These are phyloP conservation scores for Xylota segnis DNA, from an alignment of 2,888 invertebrate genomes.

Conservation along the genomic window DNA sequence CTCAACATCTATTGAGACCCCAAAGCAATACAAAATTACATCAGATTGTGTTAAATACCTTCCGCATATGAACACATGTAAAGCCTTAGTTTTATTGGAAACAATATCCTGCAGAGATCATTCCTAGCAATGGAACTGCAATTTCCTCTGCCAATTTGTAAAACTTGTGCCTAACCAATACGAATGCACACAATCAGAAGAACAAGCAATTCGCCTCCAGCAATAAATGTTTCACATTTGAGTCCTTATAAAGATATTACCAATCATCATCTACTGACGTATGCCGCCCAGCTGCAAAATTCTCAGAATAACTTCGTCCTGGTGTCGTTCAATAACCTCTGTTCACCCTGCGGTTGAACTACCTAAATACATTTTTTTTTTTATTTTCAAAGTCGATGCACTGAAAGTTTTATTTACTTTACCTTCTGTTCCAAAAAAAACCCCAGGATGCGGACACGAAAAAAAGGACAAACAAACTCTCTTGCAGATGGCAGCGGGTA, in stretches of 20 bases:
- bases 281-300: conserved; percentile 21
- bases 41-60: not conserved
- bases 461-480: not conserved
- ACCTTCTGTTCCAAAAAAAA: conserved; percentile 4
- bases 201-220: conserved; percentile 16
- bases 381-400: conserved; percentile 5
- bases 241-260: conserved; percentile 45
- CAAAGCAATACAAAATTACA: not conserved
- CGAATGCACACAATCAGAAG: conserved; percentile 17
- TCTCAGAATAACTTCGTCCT: conserved; percentile 10
- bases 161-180: conserved; percentile 1
- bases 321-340: conserved; percentile 46
- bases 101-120: conserved; percentile 30
- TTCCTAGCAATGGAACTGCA: conserved; percentile 28
- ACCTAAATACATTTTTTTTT: conserved; percentile 9
- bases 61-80: not conserved
- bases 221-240: conserved; percentile 40
- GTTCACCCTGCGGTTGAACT: conserved; percentile 23
- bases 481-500: not conserved
- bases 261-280: conserved; percentile 50
- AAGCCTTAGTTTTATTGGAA: conserved; percentile 2
- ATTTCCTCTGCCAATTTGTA: conserved; percentile 44
- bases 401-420: conserved; percentile 36
- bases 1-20: not conserved
- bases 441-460: not conserved